These are phyloP conservation scores for Himantopus leucocephalus DNA, from an alignment of 2,113 vertebrate species.

Conservation along the genomic window DNA sequence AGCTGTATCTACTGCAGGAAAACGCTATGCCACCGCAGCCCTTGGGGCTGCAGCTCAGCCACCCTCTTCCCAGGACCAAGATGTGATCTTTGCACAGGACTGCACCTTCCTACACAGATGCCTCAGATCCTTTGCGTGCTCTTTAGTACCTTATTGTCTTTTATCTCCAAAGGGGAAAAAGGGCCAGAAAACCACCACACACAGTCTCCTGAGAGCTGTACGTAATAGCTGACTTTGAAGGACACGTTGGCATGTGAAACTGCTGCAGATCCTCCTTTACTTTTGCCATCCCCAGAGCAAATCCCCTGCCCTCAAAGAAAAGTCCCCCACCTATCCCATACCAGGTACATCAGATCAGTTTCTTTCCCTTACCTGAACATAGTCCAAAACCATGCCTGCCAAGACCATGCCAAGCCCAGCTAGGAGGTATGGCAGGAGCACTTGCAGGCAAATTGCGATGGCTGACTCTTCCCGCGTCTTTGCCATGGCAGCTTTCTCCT, in stretches of 20 bases:
- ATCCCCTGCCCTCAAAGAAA: neutral
- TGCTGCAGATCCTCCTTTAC: neutral
- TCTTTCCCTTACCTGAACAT: conserved; percentile 82
- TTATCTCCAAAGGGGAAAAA: neutral
- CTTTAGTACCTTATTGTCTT: neutral
- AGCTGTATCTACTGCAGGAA: neutral
- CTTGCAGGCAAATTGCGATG: conserved; percentile 78
- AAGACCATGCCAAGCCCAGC: conserved; percentile 87
- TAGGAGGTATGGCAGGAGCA: conserved; percentile 80
- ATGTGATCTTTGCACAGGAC: neutral
- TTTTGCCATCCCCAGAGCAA: neutral
- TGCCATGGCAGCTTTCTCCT: conserved; percentile 62
- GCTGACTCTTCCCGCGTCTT: conserved; percentile 79
- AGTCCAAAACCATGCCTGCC: conserved; percentile 86
- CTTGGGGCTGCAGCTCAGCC: neutral
- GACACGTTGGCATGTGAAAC: neutral
- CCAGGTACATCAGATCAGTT: neutral
- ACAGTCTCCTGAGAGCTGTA: neutral
- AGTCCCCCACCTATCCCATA: neutral
- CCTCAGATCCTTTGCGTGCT: neutral
- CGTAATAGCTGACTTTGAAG: neutral
- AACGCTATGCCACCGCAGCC: neutral
- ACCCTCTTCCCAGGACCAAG: neutral
- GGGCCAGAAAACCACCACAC: neutral
- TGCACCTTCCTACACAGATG: neutral